These are phyloP conservation scores for Drosophila kanekoi DNA, from an alignment of 2,888 invertebrate genomes.

Conservation along the genomic window DNA sequence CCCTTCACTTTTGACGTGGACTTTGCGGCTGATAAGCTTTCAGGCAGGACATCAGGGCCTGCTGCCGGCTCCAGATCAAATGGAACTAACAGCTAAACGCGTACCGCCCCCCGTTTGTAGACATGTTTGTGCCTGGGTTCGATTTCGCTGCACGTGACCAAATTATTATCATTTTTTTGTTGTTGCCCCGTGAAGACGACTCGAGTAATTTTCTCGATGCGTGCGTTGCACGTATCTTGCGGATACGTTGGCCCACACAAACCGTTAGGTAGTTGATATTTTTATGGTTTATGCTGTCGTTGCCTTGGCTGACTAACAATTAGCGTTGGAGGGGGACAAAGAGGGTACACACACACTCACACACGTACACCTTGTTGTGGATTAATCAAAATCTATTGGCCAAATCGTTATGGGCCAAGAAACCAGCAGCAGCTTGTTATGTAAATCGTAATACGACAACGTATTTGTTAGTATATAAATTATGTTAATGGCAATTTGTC, in stretches of 20 bases:
- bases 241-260: slow-evolving; percentile 3
- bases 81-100: slow-evolving; percentile 53
- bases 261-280: slow-evolving; percentile 41
- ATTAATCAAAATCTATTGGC: slow-evolving; percentile 59
- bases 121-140: slow-evolving; percentile 16
- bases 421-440: slow-evolving; percentile 36
- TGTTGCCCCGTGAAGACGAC: slow-evolving; percentile 5
- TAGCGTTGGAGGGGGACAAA: slow-evolving; percentile 36
- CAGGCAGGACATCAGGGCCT: slow-evolving; percentile 9
- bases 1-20: slow-evolving; percentile 19
- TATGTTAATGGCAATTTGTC: slow-evolving; percentile 72
- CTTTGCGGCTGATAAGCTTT: slow-evolving; percentile 74
- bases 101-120: not conserved
- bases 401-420: slow-evolving; percentile 25
- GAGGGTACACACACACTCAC: not conserved
- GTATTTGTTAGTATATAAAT: slow-evolving; percentile 60
- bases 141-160: slow-evolving; percentile 72
- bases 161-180: slow-evolving; percentile 65
- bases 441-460: slow-evolving; percentile 32
- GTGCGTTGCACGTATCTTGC: slow-evolving; percentile 30
- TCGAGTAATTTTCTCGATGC: slow-evolving; percentile 25
- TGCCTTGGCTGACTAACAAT: slow-evolving; percentile 59
- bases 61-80: slow-evolving; percentile 45
- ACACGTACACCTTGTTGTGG: slow-evolving; percentile 23
- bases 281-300: slow-evolving; percentile 52